Conservation (phyloP, 2,888 invertebrate species). For the Arctia plantaginis region DNA sequence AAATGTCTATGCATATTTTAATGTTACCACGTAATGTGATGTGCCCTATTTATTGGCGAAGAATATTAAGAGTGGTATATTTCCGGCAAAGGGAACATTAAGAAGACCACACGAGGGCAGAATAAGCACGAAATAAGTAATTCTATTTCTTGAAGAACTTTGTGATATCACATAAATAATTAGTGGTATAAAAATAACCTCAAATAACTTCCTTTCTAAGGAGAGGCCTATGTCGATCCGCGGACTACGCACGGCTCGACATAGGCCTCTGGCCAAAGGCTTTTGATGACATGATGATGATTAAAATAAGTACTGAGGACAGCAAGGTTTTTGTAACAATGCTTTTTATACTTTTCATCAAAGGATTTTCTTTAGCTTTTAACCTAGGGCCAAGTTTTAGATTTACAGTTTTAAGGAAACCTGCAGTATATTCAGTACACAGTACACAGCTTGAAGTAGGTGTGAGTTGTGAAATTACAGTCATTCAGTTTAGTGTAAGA, state of each 20-base stretch:
- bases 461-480: background rate
- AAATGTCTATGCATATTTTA: conserved; percentile 28
- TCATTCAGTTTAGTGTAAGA: background rate
- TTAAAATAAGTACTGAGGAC: too few relatives aligned
- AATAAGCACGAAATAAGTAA: background rate
- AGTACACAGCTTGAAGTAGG: background rate
- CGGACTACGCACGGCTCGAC: too few relatives aligned
- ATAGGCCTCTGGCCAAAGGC: too few relatives aligned
- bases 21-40: conserved; percentile 19
- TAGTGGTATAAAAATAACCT: background rate
- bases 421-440: too few relatives aligned
- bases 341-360: too few relatives aligned
- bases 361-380: too few relatives aligned
- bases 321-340: too few relatives aligned
- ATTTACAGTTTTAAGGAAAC: too few relatives aligned
- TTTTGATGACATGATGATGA: too few relatives aligned
- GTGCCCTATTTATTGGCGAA: background rate
- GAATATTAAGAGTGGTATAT: background rate
- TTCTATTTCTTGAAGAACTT: background rate
- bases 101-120: background rate
- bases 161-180: background rate
- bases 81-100: background rate
- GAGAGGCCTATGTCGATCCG: too few relatives aligned
- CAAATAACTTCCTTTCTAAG: background rate
- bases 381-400: too few relatives aligned